Evolutionary conservation across 2,113 vertebrate genomes (phyloP).

Genomic region (Xiphias gladius): DNA sequence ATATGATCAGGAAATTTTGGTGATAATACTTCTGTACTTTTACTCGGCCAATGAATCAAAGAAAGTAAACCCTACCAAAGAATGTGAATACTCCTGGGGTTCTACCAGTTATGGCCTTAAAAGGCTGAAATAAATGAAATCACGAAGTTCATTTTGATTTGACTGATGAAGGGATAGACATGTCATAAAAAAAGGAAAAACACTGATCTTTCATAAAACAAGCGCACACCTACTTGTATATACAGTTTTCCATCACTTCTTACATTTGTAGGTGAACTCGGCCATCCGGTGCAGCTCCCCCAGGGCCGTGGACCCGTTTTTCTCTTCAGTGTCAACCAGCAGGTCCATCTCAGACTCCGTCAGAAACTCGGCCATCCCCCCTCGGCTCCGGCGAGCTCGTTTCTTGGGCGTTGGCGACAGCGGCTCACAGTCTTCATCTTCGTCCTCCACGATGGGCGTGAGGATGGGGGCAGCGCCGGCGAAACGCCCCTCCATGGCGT

Average conservation of each 20-base stretch:
- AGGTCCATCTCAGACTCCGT: slow-evolving; percentile 81
- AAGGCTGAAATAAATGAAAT: too few relatives aligned
- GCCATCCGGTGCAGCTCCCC: slow-evolving; percentile 66
- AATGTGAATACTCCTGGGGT: too few relatives aligned
- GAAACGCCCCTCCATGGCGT: slow-evolving; percentile 82
- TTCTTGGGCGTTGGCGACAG: slow-evolving; percentile 67
- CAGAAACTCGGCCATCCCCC: slow-evolving; percentile 78
- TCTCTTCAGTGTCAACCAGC: slow-evolving; percentile 75
- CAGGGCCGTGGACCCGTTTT: slow-evolving; percentile 59
- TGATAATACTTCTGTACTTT: too few relatives aligned
- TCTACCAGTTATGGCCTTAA: too few relatives aligned
- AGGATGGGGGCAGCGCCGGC: slow-evolving; percentile 71
- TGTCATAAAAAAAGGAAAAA: too few relatives aligned
- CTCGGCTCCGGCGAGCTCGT: slow-evolving; percentile 59
- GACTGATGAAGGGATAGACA: too few relatives aligned
- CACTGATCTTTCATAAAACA: too few relatives aligned
- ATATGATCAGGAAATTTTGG: too few relatives aligned
- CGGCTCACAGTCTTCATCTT: slow-evolving; percentile 77
- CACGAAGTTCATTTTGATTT: too few relatives aligned
- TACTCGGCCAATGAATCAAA: too few relatives aligned
- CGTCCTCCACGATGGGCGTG: slow-evolving; percentile 73
- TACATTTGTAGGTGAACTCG: slow-evolving; percentile 79
- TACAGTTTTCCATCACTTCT: not conserved
- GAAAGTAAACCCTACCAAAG: too few relatives aligned
- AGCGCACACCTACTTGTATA: too few relatives aligned